Conservation (phyloP, 2,113 vertebrate species). For the Apodemus speciosus region DNA sequence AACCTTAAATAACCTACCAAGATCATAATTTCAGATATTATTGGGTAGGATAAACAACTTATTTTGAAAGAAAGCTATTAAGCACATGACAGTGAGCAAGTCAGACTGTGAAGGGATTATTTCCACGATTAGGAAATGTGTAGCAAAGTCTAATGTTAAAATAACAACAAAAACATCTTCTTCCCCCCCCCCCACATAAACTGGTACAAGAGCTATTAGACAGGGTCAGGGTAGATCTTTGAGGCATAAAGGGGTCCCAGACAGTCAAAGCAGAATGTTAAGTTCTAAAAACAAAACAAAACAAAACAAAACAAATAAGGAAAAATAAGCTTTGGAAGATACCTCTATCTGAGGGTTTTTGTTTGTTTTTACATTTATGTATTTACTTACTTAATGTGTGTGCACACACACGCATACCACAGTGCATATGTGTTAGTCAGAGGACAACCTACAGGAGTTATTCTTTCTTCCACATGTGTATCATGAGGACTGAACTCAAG, state of each 20-base stretch:
- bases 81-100: neutral
- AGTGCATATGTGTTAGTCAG: neutral
- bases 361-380: neutral
- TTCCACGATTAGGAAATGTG: neutral
- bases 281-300: neutral
- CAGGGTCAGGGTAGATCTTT: neutral
- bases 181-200: neutral
- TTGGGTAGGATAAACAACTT: neutral
- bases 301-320: neutral
- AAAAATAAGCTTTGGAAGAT: neutral
- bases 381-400: neutral
- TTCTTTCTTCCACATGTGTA: neutral
- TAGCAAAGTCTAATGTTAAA: conserved; percentile 13
- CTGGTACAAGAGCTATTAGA: neutral
- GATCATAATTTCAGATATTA: conserved; percentile 2
- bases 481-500: neutral
- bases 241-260: neutral
- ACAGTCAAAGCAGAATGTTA: neutral
- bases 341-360: neutral
- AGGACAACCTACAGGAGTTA: neutral
- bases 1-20: neutral
- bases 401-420: neutral
- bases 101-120: conserved; percentile 11
- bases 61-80: conserved; percentile 50
- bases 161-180: neutral